phyloP scores from a whole-genome alignment of 2,888 invertebrate species.

The Galeruca laticollis region DNA sequence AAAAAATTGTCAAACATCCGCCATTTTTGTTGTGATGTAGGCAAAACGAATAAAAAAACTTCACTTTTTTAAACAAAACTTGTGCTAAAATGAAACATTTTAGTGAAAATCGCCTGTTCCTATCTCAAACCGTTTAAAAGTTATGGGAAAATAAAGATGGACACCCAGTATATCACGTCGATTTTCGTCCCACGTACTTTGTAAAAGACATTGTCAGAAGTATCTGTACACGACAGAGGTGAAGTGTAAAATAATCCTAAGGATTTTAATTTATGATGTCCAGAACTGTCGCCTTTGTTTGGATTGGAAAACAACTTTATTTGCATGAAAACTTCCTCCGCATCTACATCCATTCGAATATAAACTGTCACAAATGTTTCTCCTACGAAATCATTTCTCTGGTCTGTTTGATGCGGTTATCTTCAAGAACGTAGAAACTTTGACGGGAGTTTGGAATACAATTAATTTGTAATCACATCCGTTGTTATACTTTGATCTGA shows the following conservation, averaged over 20 bases:
- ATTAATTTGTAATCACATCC: not conserved
- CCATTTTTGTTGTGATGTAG: too few relatives aligned
- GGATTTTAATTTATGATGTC: conserved; percentile 52
- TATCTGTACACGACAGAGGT: conserved; percentile 26
- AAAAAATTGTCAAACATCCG: too few relatives aligned
- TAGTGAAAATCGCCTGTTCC: too few relatives aligned
- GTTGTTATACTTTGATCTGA: too few relatives aligned
- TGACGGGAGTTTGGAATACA: not conserved
- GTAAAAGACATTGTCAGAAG: conserved; percentile 13
- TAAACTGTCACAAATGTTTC: conserved; percentile 45
- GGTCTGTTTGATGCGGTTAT: conserved; percentile 30
- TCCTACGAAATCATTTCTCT: conserved; percentile 34
- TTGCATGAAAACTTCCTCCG: conserved; percentile 45
- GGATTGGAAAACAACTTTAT: conserved; percentile 47
- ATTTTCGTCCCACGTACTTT: conserved; percentile 21
- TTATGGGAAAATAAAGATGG: too few relatives aligned
- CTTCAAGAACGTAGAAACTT: not conserved
- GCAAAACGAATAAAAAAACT: too few relatives aligned
- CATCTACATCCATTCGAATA: conserved; percentile 44
- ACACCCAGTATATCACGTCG: too few relatives aligned
- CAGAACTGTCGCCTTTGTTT: conserved; percentile 49
- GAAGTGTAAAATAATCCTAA: conserved; percentile 38
- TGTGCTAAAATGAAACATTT: too few relatives aligned
- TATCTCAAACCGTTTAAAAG: too few relatives aligned
- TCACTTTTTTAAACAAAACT: too few relatives aligned